phyloP scores from a whole-genome alignment of 2,113 vertebrate genomes.

The Nestor notabilis region DNA sequence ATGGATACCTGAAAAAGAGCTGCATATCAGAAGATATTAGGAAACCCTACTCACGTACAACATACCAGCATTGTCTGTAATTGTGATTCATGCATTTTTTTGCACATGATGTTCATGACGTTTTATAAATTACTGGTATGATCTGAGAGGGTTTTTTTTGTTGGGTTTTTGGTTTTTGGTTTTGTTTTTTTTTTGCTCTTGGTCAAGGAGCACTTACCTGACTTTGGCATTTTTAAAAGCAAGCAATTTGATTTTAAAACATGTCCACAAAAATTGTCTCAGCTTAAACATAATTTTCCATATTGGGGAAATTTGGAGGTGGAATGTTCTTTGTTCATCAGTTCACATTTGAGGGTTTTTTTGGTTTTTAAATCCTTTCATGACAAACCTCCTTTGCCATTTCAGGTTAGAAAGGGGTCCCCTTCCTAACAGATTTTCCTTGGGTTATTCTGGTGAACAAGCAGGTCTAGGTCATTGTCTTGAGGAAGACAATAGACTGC shows the following conservation, averaged over 20 bases:
- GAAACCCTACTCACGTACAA: neutral
- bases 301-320: neutral
- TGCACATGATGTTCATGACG: accelerated
- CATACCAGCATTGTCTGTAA: neutral
- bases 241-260: neutral
- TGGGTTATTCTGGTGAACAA: neutral
- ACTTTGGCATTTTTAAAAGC: neutral
- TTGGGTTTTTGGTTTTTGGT: too few species aligned
- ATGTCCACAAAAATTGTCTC: neutral
- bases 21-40: neutral
- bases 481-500: neutral
- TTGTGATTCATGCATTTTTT: neutral
- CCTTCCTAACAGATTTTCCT: neutral
- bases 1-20: neutral
- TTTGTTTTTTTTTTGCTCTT: neutral
- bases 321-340: neutral
- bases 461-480: neutral
- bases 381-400: neutral
- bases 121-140: neutral
- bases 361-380: neutral
- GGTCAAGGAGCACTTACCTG: neutral
- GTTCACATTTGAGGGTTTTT: neutral
- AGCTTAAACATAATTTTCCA: neutral
- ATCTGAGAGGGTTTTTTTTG: neutral
- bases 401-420: neutral